Percentiles rank a stretch among this genome's conserved stretches.
These are phyloP conservation scores for Athrips mouffetella DNA, from an alignment of 2,888 invertebrate species.

Conservation along the genomic window DNA sequence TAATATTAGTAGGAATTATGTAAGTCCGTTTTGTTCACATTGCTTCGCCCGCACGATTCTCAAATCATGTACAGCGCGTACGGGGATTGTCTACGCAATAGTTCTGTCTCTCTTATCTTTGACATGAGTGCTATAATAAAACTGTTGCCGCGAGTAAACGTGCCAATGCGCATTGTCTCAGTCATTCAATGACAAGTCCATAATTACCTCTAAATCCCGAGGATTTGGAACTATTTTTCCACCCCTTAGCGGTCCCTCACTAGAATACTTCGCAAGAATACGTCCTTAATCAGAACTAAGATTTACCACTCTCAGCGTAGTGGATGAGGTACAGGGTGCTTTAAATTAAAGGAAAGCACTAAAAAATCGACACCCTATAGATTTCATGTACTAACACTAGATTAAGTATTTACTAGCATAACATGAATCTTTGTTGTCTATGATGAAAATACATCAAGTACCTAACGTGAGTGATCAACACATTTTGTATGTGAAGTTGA, in stretches of 20 bases:
- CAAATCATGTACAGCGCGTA: too few species aligned
- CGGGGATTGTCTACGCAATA: too few species aligned
- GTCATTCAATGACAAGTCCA: background rate
- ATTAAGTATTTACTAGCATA: background rate
- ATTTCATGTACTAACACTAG: background rate
- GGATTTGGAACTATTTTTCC: constrained; percentile 3
- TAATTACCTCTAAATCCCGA: background rate
- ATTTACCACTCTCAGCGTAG: constrained; percentile 37
- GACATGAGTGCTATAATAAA: too few species aligned
- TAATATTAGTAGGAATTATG: too few species aligned
- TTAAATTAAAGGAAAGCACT: background rate
- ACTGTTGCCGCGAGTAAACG: too few species aligned
- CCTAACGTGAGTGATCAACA: too few species aligned
- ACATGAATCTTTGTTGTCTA: too few species aligned
- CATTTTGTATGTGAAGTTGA: too few species aligned
- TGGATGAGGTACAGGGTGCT: background rate
- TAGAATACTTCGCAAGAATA: constrained; percentile 47
- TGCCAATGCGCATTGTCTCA: background rate
- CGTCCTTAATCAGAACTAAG: constrained; percentile 54
- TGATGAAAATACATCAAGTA: too few species aligned
- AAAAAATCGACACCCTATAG: background rate
- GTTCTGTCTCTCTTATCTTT: too few species aligned
- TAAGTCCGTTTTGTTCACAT: too few species aligned
- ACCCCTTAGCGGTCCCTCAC: constrained; percentile 26
- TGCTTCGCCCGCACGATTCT: too few species aligned